Conservation (phyloP, 2,113 vertebrate genomes). For the Felis chaus region DNA sequence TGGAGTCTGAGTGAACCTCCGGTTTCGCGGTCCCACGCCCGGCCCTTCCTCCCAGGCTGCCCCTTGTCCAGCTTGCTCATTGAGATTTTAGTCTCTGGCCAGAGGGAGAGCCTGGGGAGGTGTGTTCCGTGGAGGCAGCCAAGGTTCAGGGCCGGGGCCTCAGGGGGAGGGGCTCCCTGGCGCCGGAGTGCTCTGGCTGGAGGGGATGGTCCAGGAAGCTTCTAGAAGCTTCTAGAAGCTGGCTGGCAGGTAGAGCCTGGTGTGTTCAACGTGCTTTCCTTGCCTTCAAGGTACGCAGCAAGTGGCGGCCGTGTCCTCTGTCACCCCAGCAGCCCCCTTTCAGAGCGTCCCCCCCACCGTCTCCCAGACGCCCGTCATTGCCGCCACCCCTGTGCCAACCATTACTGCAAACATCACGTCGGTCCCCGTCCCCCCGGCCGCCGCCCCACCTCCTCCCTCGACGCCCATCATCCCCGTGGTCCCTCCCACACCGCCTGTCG, state of each 20-base stretch:
- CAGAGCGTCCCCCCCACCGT: conserved; percentile 89
- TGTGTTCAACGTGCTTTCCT: neutral
- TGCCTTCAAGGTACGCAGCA: conserved; percentile 84
- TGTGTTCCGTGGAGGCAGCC: neutral
- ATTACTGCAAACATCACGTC: conserved; percentile 86
- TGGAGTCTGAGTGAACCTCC: accelerated
- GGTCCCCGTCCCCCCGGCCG: conserved; percentile 83
- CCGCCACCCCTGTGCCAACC: conserved; percentile 93
- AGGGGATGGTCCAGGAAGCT: neutral
- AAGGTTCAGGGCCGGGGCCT: accelerated
- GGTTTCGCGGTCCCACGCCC: accelerated
- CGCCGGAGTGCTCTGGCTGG: neutral
- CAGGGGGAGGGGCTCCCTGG: neutral
- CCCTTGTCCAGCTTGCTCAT: accelerated
- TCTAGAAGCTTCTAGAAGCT: neutral
- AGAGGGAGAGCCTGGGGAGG: neutral
- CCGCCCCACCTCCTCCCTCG: conserved; percentile 82
- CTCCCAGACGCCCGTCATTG: conserved; percentile 95
- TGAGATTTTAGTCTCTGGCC: neutral
- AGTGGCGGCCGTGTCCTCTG: conserved; percentile 90
- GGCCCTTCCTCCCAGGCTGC: accelerated
- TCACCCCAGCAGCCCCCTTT: conserved; percentile 90
- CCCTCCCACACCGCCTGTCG: conserved; percentile 93
- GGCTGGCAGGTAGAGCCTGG: neutral
- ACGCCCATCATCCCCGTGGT: conserved; percentile 88